Conservation (phyloP, 2,888 invertebrate species). For the Bombylius major region DNA sequence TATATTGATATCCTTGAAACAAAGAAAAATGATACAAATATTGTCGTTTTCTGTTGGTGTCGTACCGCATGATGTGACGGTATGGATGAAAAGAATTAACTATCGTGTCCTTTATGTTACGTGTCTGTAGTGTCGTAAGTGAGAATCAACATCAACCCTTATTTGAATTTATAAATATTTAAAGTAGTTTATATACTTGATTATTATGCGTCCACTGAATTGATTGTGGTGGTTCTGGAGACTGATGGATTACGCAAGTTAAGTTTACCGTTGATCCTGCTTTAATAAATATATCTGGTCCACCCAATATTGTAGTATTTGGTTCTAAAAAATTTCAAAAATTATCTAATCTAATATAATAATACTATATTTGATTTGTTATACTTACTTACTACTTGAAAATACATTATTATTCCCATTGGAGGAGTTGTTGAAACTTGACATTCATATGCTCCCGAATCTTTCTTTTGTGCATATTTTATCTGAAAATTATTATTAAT, state of each 20-base stretch:
- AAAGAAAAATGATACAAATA: too few species aligned
- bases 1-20: too few species aligned
- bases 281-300: constrained; percentile 68
- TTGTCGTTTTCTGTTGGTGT: too few species aligned
- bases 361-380: neutral
- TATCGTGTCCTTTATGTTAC: too few species aligned
- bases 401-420: constrained; percentile 17
- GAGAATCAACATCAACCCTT: too few species aligned
- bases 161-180: too few species aligned
- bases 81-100: too few species aligned
- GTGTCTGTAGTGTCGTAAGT: too few species aligned
- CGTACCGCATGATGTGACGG: too few species aligned
- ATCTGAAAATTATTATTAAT: constrained; percentile 11
- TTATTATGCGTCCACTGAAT: constrained; percentile 83
- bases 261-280: constrained; percentile 68
- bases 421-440: constrained; percentile 20
- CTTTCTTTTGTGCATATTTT: constrained; percentile 18
- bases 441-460: constrained; percentile 20
- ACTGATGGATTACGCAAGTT: constrained; percentile 70
- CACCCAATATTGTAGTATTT: constrained; percentile 64
- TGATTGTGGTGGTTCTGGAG: constrained; percentile 75
- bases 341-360: constrained; percentile 3
- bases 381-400: constrained; percentile 18
- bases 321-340: constrained; percentile 43
- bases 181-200: constrained; percentile 42